These are phyloP conservation scores for Microctenopoma steveboyesi DNA, from an alignment of 2,797 vertebrate species.

Conservation along the genomic window DNA sequence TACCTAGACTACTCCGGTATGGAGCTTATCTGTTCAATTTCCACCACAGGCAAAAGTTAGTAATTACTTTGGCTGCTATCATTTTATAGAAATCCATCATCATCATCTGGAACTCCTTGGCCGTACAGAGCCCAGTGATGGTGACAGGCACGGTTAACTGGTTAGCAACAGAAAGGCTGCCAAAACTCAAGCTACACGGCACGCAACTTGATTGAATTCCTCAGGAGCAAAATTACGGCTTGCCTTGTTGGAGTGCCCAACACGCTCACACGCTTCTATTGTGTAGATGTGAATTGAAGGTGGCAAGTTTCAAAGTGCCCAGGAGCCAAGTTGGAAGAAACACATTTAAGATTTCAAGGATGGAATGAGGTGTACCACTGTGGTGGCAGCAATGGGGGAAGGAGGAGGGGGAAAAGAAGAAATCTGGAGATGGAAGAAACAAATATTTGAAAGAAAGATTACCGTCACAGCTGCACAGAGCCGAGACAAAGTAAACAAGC, in stretches of 20 bases:
- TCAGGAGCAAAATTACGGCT: constrained; percentile 73
- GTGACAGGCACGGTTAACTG: constrained; percentile 73
- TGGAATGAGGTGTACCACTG: constrained; percentile 55
- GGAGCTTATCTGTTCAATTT: constrained; percentile 78
- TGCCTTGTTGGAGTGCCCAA: constrained; percentile 39
- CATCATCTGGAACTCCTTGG: constrained; percentile 67
- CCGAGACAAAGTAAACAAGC: constrained; percentile 82
- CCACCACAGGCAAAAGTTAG: constrained; percentile 77
- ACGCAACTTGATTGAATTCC: constrained; percentile 69
- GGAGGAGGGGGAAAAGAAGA: constrained; percentile 20
- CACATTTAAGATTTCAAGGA: constrained; percentile 70
- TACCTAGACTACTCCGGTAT: constrained; percentile 55
- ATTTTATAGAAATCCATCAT: constrained; percentile 75
- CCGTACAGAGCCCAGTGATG: constrained; percentile 38
- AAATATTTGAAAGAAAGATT: constrained; percentile 86
- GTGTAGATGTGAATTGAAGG: constrained; percentile 74
- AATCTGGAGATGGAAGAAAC: constrained; percentile 78
- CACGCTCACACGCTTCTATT: constrained; percentile 30
- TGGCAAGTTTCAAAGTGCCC: constrained; percentile 76
- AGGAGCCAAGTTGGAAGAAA: constrained; percentile 62
- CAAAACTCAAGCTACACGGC: constrained; percentile 50
- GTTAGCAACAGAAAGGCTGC: constrained; percentile 59
- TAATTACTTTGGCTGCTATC: constrained; percentile 78
- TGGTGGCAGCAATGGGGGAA: constrained; percentile 27
- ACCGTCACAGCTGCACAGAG: constrained; percentile 78